Base-by-base conservation (phyloP, 1,140 invertebrate species). In the Adelges cooleyi region DNA sequence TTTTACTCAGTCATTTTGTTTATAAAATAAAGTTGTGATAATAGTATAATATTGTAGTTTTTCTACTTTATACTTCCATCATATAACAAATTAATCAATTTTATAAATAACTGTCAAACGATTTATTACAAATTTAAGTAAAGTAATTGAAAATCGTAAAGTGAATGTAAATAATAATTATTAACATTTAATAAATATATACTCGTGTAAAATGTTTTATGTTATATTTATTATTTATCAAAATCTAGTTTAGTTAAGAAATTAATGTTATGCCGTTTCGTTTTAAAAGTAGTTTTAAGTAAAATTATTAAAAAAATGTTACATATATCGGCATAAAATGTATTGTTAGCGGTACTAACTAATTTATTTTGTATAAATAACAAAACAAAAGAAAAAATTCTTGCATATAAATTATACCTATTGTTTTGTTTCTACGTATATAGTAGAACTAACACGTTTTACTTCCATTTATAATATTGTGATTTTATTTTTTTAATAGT, bases 381-480 rank as follows among this genome's bases (percentile, higher is more conserved):
- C 18, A 33, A 4, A 44, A 18, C 15, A 46, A 59, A 59, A 56
- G 17, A 42, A 44, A 5, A 44, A 17, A 29, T 13, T n/a, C n/a
- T 42, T 22, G 27, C 44, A 44, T 5, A 59, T 59, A 42, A 23
- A 25, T 20, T 29, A n/a, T 42, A 20, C n/a, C n/a, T n/a, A n/a
- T n/a, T n/a, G n/a, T n/a, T 62, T 62, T 20, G 42, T 46, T 62
- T 46, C 56, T 62, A 46, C 56, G 20, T 48, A 18, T 56, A 20
- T 33, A 51, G 38, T 62, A 62, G 10, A 62, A 62, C 46, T 17
- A 62, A 48, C 27, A 23, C 54, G 33, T 27, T 48, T 29, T 62
- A 46, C 42, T 62, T 62, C 56, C 56, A 62, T 62, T n/a, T 46
- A 62, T 62, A 48, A 62, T 62, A 46, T 62, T 62, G 56, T 62